phyloP scores from a whole-genome alignment of 2,888 invertebrate genomes.

The Rotaria macrura region DNA sequence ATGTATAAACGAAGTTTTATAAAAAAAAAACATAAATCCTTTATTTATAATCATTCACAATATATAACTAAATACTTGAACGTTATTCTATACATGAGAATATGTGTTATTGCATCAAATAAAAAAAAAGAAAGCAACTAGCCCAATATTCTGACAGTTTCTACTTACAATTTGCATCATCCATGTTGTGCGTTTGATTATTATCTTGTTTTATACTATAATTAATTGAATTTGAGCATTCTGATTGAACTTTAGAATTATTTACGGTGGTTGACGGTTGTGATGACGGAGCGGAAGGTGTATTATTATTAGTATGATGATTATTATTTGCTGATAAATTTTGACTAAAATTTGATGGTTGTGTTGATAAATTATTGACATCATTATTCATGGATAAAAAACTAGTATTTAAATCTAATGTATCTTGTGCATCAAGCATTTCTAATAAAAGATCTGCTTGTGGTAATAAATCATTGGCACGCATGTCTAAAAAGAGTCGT shows the following conservation, averaged over 20 bases:
- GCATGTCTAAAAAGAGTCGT: background rate
- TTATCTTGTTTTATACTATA: background rate
- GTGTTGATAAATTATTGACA: background rate
- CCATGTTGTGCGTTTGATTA: background rate
- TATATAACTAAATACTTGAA: too few species aligned
- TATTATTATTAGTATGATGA: background rate
- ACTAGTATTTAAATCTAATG: background rate
- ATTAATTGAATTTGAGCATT: background rate
- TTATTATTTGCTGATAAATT: background rate
- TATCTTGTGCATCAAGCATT: constrained; percentile 11
- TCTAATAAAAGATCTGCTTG: constrained; percentile 7
- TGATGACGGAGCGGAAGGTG: background rate
- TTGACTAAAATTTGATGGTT: background rate
- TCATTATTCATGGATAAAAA: background rate
- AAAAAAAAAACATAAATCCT: too few species aligned
- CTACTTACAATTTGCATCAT: background rate
- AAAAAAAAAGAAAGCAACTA: too few species aligned
- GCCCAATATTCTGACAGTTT: too few species aligned
- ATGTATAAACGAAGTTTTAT: too few species aligned
- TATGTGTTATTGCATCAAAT: too few species aligned
- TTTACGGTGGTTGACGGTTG: background rate
- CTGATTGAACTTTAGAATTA: background rate
- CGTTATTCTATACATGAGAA: too few species aligned
- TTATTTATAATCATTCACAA: too few species aligned
- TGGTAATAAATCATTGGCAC: background rate